phyloP scores from a whole-genome alignment of 2,888 invertebrate genomes.

The Diogma glabrata region DNA sequence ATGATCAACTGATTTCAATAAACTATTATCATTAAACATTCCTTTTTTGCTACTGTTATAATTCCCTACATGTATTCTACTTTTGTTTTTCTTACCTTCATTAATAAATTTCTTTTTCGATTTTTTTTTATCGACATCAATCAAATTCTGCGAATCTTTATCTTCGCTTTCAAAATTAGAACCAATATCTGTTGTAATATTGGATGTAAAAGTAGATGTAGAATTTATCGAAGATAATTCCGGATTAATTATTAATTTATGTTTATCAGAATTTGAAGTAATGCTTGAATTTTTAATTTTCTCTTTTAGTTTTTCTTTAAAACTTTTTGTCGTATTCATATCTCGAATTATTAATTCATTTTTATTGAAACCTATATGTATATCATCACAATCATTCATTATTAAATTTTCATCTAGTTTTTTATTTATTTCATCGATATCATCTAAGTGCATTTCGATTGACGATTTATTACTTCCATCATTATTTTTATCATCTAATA shows the following conservation, averaged over 20 bases:
- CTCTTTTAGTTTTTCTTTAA: conserved; percentile 3
- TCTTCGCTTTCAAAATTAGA: conserved; percentile 5
- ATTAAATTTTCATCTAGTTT: conserved; percentile 28
- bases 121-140: conserved; percentile 1
- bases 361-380: neutral
- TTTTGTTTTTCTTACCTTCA: neutral
- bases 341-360: neutral
- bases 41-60: neutral
- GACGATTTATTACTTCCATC: conserved; percentile 25
- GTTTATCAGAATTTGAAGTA: conserved; percentile 5
- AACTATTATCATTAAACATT: neutral
- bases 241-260: conserved; percentile 3
- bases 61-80: neutral
- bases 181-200: too few relatives aligned
- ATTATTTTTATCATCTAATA: conserved; percentile 8
- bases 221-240: neutral
- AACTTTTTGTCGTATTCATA: neutral
- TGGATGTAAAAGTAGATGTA: neutral
- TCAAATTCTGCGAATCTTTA: conserved; percentile 4
- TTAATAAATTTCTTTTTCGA: neutral
- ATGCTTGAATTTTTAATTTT: conserved; percentile 4
- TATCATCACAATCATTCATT: neutral
- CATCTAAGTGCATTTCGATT: conserved; percentile 33
- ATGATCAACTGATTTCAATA: neutral
- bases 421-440: conserved; percentile 33